Evolutionary conservation across 2,113 vertebrate species (phyloP), one percentile per base, ranked within the genome.

Genomic region (Larimichthys polyactis): DNA sequence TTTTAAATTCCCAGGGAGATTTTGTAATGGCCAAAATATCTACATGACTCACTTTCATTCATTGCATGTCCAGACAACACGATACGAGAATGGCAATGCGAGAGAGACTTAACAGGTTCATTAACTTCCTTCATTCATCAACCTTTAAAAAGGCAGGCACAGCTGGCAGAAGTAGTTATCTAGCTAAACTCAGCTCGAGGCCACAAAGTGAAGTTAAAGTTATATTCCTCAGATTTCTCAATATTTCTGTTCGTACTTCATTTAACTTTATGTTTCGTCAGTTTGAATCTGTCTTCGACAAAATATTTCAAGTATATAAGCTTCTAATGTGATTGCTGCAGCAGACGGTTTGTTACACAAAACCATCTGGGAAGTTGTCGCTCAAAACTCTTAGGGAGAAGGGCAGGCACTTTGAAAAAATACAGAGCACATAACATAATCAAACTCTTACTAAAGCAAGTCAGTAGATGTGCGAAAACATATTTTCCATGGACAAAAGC

Each of bases 21-120:
- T 89, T 86, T 67, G 75, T 75, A 88, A 88, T 87, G 68, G 75
- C 71, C 65, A 83, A 85, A 87, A 78, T 87, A 79, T 84, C 69
- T 58, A 40, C 36, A 40, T 19, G 52, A 64, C 72, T 83, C 73
- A 54, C 75, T 84, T 77, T 83, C 82, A 87, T 83, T 90, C 78
- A 76, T 64, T 60, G 27, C 71, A 54, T 73, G 73, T 84, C 51
- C 51, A 63, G 64, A 75, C 55, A 48, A 69, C 73, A 81, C 29
- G 27, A 27, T 27, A 27, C 27, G 75, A 67, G 40, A 16, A 40
- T 12, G 59, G 54, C 60, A 64, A 68, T 59, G 64, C 40, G 51
- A 73, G 46, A 12, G 16, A 71, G 29, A 54, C 32, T 59, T 66
- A 67, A 43, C 46, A 32, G 70, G 65, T 87, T 86, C 70, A 90